Percentiles rank a stretch among this genome's conserved stretches.
Evolutionary conservation across 2,888 invertebrate species (phyloP).

Genomic region (Netelia melanura): DNA sequence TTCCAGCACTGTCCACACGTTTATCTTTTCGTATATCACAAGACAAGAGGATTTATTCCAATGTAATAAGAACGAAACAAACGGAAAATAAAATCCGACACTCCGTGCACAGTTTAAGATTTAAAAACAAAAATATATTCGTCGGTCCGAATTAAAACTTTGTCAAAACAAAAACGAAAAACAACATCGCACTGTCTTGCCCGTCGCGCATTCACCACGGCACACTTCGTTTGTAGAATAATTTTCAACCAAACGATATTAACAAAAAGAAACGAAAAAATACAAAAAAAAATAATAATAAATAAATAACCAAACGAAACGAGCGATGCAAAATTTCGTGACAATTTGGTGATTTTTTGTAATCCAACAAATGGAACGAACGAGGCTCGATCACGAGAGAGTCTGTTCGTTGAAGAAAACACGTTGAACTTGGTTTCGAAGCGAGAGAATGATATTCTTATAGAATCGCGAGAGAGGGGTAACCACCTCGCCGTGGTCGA

Average conservation of each 20-base stretch:
- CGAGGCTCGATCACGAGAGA: background rate
- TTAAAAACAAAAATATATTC: background rate
- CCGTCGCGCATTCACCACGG: constrained; percentile 35
- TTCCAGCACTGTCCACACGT: constrained; percentile 15
- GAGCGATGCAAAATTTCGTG: constrained; percentile 2
- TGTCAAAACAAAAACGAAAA: background rate
- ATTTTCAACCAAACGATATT: constrained; percentile 35
- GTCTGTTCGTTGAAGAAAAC: constrained; percentile 33
- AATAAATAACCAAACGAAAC: constrained; percentile 10
- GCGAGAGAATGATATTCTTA: constrained; percentile 12
- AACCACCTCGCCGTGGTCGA: constrained; percentile 71
- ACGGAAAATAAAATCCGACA: constrained; percentile 12
- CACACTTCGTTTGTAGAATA: constrained; percentile 30
- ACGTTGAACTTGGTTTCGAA: constrained; percentile 50
- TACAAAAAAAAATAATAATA: constrained; percentile 2
- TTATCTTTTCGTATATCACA: background rate
- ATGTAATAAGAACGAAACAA: background rate
- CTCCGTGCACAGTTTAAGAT: constrained; percentile 5
- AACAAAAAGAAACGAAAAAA: constrained; percentile 23
- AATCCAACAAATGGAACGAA: too few relatives aligned
- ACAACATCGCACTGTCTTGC: background rate
- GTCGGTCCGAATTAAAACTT: background rate
- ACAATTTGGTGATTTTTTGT: background rate
- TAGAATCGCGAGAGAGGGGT: constrained; percentile 58
- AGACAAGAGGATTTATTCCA: background rate